These are phyloP conservation scores for Leptestheria dahalacensis DNA, from an alignment of 1,140 invertebrate genomes.

Conservation along the genomic window DNA sequence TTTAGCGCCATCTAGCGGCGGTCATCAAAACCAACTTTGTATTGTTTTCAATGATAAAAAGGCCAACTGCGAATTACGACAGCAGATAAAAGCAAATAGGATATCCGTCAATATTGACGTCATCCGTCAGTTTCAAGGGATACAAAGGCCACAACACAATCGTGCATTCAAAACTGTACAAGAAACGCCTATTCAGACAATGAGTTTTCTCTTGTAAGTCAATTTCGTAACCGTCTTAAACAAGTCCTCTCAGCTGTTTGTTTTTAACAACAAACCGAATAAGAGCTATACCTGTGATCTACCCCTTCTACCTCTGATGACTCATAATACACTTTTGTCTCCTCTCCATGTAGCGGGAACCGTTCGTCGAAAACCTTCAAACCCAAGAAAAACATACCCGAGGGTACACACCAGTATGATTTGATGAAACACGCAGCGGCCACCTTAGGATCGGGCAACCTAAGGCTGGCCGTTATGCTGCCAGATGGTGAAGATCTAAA, in stretches of 20 bases:
- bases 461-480: constrained; percentile 85
- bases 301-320: not conserved
- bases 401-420: constrained; percentile 97
- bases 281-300: not conserved
- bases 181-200: constrained; percentile 8
- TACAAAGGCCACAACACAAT: not conserved
- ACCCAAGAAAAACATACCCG: constrained; percentile 97
- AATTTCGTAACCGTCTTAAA: not conserved
- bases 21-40: not conserved
- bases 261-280: not conserved
- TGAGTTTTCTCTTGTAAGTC: constrained; percentile 26
- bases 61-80: not conserved
- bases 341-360: constrained; percentile 57
- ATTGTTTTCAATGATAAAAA: too few relatives aligned
- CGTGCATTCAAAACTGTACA: not conserved
- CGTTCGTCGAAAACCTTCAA: constrained; percentile 93
- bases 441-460: constrained; percentile 91
- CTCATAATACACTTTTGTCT: not conserved
- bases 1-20: not conserved
- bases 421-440: constrained; percentile 98
- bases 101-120: constrained; percentile 2
- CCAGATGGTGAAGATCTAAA: constrained; percentile 98
- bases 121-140: not conserved
- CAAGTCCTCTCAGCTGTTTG: constrained; percentile 3
- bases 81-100: not conserved